Evolutionary conservation across 2,113 vertebrate species (phyloP), one percentile per base, ranked within the genome.

Genomic region (Tachycineta bicolor): DNA sequence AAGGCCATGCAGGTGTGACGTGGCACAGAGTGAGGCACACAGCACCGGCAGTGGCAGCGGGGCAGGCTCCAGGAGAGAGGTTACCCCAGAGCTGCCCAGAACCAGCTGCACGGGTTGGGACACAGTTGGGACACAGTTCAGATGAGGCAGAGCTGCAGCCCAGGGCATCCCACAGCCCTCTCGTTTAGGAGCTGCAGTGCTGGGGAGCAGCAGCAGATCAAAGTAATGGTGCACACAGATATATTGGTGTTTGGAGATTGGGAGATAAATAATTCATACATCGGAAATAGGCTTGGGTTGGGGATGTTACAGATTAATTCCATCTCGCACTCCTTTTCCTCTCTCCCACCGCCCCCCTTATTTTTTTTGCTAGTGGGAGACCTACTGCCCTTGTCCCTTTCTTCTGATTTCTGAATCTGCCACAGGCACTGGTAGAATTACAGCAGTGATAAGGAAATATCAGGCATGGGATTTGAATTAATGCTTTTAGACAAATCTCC

Each of bases 401-500:
- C 92, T 94, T 97, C 96, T 90, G 96, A 88, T 97, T 97, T 87
- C 93, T 92, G 95, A 96, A 94, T 94, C 95, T 82, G 97, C 98
- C 97, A 97, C 49, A 69, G 98, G 98, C 97, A 37, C 93, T 92
- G 84, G 83, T 94, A 59, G 96, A 97, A 98, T 95, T 95, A 95
- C 94, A 94, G 96, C 90, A 82, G 90, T 85, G 97, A 98, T 98
- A 98, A 98, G 97, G 64, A 93, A 97, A 98, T 98, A 96, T 97
- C 97, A 95, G 97, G 97, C 97, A 85, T 98, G 96, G 97, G 98
- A 97, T 97, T 97, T 97, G 97, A 98, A 97, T 98, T 97, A 98
- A 98, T 98, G 98, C 97, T 98, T 97, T 98, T 97, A 98, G 97
- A 98, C 97, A 98, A 98, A 98, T 97, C 97, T 98, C 97, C 96